These are phyloP conservation scores for Semicossyphus pulcher DNA, from an alignment of 2,113 vertebrate species.

Conservation along the genomic window DNA sequence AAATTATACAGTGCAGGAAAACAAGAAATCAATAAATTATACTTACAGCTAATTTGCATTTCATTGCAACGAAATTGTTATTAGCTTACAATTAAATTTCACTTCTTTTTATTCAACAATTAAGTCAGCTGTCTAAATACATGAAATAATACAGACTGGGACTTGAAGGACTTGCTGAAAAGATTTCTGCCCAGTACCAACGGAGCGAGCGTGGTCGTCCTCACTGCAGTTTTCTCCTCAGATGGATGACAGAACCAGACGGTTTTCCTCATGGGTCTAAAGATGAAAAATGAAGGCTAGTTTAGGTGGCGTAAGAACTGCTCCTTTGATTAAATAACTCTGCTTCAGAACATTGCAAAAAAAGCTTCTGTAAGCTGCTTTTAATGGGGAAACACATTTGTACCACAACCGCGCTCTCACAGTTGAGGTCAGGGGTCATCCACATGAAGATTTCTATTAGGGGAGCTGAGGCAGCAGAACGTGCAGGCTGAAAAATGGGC, in stretches of 20 bases:
- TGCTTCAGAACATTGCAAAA: conserved; percentile 80
- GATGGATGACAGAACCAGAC: conserved; percentile 80
- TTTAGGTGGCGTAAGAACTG: conserved; percentile 83
- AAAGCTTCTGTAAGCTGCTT: conserved; percentile 88
- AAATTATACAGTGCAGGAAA: too few relatives aligned
- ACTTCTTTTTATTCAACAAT: neutral
- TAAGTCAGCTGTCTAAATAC: neutral
- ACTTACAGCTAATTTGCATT: too few relatives aligned
- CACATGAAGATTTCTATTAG: conserved; percentile 82
- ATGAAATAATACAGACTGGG: conserved; percentile 1
- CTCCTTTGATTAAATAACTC: conserved; percentile 87
- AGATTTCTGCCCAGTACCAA: conserved; percentile 23
- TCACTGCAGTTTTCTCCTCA: conserved; percentile 72
- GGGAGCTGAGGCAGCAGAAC: conserved; percentile 91
- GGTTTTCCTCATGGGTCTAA: conserved; percentile 75
- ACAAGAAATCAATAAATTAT: too few relatives aligned
- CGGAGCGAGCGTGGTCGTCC: conserved; percentile 40
- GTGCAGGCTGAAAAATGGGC: conserved; percentile 87
- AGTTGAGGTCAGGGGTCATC: conserved; percentile 83
- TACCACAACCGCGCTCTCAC: conserved; percentile 78
- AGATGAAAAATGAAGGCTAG: conserved; percentile 84
- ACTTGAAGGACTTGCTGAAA: conserved; percentile 8
- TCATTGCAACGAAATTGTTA: neutral
- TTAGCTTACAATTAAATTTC: neutral
- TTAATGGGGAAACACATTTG: conserved; percentile 85